phyloP scores from a whole-genome alignment of 2,113 vertebrate genomes.

The Antechinus stuartii region DNA sequence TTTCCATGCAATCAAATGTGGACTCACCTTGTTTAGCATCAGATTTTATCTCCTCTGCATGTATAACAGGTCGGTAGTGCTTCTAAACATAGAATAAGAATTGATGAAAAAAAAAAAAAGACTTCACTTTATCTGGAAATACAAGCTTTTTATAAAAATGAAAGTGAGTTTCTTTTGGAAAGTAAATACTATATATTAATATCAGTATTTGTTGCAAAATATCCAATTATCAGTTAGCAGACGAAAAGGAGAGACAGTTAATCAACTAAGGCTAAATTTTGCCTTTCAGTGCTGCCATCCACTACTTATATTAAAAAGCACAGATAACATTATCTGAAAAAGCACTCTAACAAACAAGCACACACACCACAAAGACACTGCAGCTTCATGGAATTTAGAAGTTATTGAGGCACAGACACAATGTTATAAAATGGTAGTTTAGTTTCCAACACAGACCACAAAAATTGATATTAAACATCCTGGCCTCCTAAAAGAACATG shows the following conservation, averaged over 20 bases:
- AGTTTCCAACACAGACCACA: neutral
- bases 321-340: neutral
- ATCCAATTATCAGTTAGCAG: neutral
- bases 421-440: neutral
- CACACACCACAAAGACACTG: neutral
- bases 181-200: neutral
- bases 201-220: constrained; percentile 11
- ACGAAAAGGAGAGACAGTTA: neutral
- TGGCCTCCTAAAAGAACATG: neutral
- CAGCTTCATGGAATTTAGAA: constrained; percentile 17
- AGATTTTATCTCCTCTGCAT: constrained; percentile 81
- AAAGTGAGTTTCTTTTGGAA: constrained; percentile 10
- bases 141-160: neutral
- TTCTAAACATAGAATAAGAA: constrained; percentile 83
- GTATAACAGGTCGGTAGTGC: constrained; percentile 83
- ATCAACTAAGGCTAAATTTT: neutral
- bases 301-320: constrained; percentile 31
- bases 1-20: neutral
- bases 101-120: neutral
- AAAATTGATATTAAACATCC: neutral
- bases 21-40: constrained; percentile 88
- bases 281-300: constrained; percentile 57
- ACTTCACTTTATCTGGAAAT: neutral
- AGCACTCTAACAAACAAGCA: neutral
- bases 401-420: neutral